A percentile compares a stretch with the other conserved stretches of the same genome.
phyloP scores from a whole-genome alignment of 2,113 vertebrate species.

The Synchiropus splendidus region DNA sequence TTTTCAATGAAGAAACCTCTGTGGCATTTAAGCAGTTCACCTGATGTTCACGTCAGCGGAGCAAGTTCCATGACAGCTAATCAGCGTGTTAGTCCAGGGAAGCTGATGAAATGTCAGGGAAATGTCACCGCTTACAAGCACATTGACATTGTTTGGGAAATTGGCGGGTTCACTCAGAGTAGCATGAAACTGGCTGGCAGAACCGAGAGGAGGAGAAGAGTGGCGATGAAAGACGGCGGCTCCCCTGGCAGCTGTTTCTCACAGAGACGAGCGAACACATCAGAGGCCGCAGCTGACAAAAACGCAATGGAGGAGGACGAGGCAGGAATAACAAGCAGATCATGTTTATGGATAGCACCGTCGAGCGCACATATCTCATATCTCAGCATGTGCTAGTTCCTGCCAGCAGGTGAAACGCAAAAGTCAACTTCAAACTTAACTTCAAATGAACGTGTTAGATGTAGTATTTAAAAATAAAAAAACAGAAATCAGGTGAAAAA shows the following conservation, averaged over 20 bases:
- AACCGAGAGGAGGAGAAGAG: conserved; percentile 9
- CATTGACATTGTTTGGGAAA: conserved; percentile 38
- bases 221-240: conserved; percentile 16
- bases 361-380: conserved; percentile 13
- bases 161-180: conserved; percentile 51
- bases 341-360: conserved; percentile 38
- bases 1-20: neutral
- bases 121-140: conserved; percentile 42
- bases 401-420: too few relatives aligned
- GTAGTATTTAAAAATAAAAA: too few relatives aligned
- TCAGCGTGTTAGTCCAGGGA: conserved; percentile 19
- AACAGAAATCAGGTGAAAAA: too few relatives aligned
- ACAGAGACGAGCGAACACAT: conserved; percentile 34
- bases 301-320: conserved; percentile 29
- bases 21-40: conserved; percentile 11
- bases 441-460: too few relatives aligned
- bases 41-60: conserved; percentile 12
- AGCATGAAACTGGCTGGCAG: conserved; percentile 52
- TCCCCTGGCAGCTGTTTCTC: conserved; percentile 56
- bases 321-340: conserved; percentile 50
- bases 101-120: conserved; percentile 36
- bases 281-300: conserved; percentile 57
- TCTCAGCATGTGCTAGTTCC: neutral
- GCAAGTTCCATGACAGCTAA: conserved; percentile 39
- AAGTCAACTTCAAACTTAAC: too few relatives aligned